These are phyloP conservation scores for Bombyx huttoni DNA, from an alignment of 2,888 invertebrate species.

Conservation along the genomic window DNA sequence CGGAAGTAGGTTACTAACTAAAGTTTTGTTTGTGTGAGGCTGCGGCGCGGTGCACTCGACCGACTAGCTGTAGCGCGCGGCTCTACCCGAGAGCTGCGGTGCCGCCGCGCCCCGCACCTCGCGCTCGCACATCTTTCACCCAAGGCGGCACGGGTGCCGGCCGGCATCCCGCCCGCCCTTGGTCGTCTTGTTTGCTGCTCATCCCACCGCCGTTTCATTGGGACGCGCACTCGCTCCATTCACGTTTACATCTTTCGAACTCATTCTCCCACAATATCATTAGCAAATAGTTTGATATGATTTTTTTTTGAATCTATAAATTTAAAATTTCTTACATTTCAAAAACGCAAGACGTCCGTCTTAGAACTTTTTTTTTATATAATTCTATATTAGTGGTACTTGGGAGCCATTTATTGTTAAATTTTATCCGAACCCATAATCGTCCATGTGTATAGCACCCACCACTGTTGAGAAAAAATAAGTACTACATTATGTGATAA, in stretches of 20 bases:
- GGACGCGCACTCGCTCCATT: background rate
- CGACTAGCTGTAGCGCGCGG: conserved; percentile 38
- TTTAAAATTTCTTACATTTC: too few relatives aligned
- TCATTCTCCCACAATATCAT: background rate
- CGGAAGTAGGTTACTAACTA: conserved; percentile 73
- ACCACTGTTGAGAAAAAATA: too few relatives aligned
- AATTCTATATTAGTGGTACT: too few relatives aligned
- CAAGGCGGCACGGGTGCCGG: conserved; percentile 18
- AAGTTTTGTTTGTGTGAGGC: conserved; percentile 73
- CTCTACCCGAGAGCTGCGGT: conserved; percentile 21
- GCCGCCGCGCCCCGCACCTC: conserved; percentile 24
- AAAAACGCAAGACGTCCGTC: too few relatives aligned
- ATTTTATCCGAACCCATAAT: too few relatives aligned
- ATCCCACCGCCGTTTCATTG: conserved; percentile 13
- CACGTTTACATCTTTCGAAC: background rate
- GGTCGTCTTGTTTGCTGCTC: conserved; percentile 15
- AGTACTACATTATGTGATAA: too few relatives aligned
- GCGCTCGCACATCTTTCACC: conserved; percentile 57
- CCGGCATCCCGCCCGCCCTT: conserved; percentile 30
- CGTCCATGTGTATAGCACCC: too few relatives aligned
- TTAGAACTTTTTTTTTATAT: too few relatives aligned
- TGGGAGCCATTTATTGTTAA: too few relatives aligned
- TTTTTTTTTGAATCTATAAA: background rate
- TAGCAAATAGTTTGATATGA: background rate
- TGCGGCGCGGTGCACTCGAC: conserved; percentile 60